Percentiles rank a stretch among this genome's conserved stretches.
These are phyloP conservation scores for Uromys caudimaculatus DNA, from an alignment of 2,797 vertebrate genomes.

Conservation along the genomic window DNA sequence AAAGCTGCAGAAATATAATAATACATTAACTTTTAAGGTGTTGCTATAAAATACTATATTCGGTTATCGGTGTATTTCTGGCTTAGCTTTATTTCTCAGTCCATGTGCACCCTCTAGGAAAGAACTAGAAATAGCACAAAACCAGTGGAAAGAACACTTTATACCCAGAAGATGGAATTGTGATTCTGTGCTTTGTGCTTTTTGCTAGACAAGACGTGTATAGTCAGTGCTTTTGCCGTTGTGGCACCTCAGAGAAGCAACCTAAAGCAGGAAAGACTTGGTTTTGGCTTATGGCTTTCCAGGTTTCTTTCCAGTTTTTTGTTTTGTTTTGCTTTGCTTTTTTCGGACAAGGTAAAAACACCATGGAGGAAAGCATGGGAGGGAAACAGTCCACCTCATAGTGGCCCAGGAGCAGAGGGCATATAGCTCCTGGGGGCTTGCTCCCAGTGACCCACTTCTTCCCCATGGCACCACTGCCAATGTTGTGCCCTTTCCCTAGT, in stretches of 20 bases:
- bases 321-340: neutral
- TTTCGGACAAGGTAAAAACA: neutral
- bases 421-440: neutral
- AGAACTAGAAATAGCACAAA: neutral
- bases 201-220: neutral
- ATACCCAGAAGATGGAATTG: slow-evolving; percentile 3
- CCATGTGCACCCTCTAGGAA: neutral
- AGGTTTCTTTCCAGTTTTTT: neutral
- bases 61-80: slow-evolving; percentile 1
- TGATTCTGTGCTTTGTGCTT: slow-evolving; percentile 35
- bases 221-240: neutral
- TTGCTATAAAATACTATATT: neutral
- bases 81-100: slow-evolving; percentile 15
- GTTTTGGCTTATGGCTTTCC: neutral
- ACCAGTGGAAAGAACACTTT: neutral
- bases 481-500: neutral
- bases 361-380: neutral
- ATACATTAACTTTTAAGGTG: neutral
- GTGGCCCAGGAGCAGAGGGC: neutral
- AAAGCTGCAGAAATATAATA: slow-evolving; percentile 16
- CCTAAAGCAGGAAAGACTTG: no score
- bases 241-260: neutral
- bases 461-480: neutral
- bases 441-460: neutral
- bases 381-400: neutral